A percentile compares a stretch with the other conserved stretches of the same genome.
These are phyloP conservation scores for Myotis planiceps DNA, from an alignment of 2,797 vertebrate genomes.

Conservation along the genomic window DNA sequence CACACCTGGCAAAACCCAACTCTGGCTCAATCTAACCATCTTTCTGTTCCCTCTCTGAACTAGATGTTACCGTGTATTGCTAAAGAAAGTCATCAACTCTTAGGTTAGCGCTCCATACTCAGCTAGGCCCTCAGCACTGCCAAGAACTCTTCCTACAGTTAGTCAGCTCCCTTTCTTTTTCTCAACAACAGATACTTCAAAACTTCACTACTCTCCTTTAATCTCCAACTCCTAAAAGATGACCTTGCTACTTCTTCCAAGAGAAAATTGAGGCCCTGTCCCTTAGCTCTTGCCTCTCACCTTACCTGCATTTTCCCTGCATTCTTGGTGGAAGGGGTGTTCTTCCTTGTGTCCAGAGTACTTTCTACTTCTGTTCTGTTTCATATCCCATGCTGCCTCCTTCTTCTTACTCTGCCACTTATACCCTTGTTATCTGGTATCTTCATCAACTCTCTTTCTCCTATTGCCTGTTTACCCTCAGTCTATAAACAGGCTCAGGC, in stretches of 20 bases:
- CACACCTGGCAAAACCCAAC: background rate
- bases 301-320: background rate
- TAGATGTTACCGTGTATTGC: background rate
- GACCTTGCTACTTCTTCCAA: background rate
- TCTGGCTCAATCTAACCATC: background rate
- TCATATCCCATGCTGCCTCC: background rate
- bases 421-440: background rate
- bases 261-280: background rate
- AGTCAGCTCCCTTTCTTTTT: background rate
- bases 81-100: background rate
- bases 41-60: background rate
- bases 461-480: background rate
- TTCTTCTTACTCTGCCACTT: background rate
- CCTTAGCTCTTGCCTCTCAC: background rate
- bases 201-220: background rate
- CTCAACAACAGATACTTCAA: background rate
- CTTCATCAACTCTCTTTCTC: background rate
- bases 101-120: background rate
- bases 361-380: background rate
- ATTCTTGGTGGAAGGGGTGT: background rate
- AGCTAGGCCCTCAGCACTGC: background rate
- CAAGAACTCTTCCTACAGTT: background rate
- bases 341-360: background rate
- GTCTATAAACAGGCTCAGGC: background rate
- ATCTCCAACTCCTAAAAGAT: background rate